Conservation (phyloP, 2,797 vertebrate species). For the Cossypha heuglini region DNA sequence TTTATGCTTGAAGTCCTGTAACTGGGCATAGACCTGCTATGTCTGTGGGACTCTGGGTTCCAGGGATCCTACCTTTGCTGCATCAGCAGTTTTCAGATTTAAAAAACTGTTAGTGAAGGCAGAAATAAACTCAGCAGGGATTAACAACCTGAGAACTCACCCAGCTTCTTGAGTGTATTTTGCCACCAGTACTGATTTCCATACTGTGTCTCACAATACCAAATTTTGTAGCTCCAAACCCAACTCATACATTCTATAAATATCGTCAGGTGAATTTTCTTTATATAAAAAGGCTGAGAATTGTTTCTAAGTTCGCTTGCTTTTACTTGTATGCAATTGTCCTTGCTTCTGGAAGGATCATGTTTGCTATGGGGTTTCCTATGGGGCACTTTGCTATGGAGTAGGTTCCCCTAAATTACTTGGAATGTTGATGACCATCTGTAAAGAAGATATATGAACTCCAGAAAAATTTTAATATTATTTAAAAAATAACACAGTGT, state of each 20-base stretch:
- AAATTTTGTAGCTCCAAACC: neutral
- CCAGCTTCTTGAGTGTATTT: neutral
- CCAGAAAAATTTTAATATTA: neutral
- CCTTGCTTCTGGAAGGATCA: neutral
- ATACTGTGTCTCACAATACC: neutral
- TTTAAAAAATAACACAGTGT: neutral
- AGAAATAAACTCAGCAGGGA: neutral
- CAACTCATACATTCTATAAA: neutral
- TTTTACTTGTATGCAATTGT: neutral
- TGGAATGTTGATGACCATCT: neutral
- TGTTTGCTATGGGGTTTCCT: neutral
- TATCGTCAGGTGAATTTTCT: neutral
- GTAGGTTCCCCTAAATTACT: neutral
- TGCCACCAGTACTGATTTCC: neutral
- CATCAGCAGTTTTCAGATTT: neutral
- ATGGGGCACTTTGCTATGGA: fast-evolving
- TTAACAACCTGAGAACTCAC: neutral
- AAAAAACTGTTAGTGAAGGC: neutral
- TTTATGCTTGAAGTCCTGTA: neutral
- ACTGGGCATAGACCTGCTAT: neutral
- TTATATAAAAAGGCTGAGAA: neutral
- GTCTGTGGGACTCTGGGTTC: neutral
- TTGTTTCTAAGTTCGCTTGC: neutral
- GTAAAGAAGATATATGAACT: neutral
- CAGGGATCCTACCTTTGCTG: neutral